Percentiles rank a stretch among this genome's conserved stretches.
Evolutionary conservation across 2,113 vertebrate genomes (phyloP).

Genomic region (Callocephalon fimbriatum): DNA sequence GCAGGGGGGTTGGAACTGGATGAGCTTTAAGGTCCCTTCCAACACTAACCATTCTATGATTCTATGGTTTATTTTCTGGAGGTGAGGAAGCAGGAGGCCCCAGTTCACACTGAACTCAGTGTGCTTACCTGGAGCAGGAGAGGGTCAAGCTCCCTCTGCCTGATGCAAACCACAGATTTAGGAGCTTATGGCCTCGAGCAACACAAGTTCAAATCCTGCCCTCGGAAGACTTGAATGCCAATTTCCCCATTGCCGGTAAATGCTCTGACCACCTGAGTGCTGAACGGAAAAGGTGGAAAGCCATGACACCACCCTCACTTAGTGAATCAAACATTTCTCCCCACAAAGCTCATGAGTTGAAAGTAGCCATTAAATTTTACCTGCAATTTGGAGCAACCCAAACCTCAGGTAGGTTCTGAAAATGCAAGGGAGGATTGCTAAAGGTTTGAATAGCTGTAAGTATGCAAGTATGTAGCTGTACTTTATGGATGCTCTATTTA

Average conservation of each 20-base stretch:
- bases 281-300: background rate
- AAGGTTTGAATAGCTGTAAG: background rate
- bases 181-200: fast-evolving
- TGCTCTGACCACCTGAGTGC: background rate
- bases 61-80: no score
- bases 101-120: background rate
- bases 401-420: background rate
- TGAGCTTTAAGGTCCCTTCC: background rate
- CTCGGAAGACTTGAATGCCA: background rate
- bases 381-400: background rate
- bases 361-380: background rate
- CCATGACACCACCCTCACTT: background rate
- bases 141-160: background rate
- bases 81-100: background rate
- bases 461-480: background rate
- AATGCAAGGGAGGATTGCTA: background rate
- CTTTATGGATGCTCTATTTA: background rate
- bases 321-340: background rate
- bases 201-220: background rate
- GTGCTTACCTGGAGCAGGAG: background rate
- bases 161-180: background rate
- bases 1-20: background rate
- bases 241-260: fast-evolving
- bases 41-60: background rate
- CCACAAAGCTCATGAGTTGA: background rate